phyloP scores from a whole-genome alignment of 1,140 invertebrate species.

The Drosophila chauvacae region DNA sequence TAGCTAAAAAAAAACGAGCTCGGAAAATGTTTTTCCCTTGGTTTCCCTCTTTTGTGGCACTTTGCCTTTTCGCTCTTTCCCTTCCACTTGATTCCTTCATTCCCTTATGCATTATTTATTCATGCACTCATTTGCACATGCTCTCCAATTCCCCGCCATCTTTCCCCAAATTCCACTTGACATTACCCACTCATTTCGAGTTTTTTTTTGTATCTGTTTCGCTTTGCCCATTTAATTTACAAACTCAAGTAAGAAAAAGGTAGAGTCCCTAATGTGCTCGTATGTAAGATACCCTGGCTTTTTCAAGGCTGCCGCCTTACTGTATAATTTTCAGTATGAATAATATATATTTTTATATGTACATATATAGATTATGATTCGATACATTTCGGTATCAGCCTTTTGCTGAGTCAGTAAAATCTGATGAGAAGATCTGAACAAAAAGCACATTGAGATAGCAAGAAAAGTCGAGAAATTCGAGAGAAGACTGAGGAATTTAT shows the following conservation, averaged over 20 bases:
- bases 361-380: not conserved
- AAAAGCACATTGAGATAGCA: constrained; percentile 13
- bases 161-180: constrained; percentile 40
- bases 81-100: constrained; percentile 31
- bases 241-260: constrained; percentile 7
- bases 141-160: constrained; percentile 9
- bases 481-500: constrained; percentile 20
- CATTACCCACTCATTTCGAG: constrained; percentile 23
- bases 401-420: constrained; percentile 13
- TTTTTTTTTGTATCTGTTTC: not conserved
- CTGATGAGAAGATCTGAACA: constrained; percentile 8
- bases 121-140: constrained; percentile 54
- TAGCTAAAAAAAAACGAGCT: not conserved
- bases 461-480: constrained; percentile 17
- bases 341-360: not conserved
- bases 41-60: constrained; percentile 3
- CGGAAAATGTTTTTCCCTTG: constrained; percentile 9
- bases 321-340: not conserved
- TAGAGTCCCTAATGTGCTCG: not conserved
- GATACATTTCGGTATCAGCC: not conserved
- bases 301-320: not conserved
- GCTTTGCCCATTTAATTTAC: constrained; percentile 28
- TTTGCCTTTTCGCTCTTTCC: constrained; percentile 4
- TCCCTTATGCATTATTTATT: constrained; percentile 54
- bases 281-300: not conserved